These are phyloP conservation scores for Panthera uncia DNA, from an alignment of 2,113 vertebrate genomes.

Conservation along the genomic window DNA sequence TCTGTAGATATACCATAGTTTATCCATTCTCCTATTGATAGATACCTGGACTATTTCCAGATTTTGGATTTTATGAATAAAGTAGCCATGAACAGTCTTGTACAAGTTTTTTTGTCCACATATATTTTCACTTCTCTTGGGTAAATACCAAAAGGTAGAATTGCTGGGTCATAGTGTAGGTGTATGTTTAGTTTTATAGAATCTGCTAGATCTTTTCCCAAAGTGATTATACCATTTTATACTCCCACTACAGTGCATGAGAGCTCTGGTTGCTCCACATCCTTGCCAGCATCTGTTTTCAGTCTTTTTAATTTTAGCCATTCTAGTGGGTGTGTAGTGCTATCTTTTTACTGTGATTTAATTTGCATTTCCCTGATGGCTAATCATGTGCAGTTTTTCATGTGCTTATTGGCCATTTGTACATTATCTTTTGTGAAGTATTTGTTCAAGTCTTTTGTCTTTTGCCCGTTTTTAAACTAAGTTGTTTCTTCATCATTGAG, in stretches of 20 bases:
- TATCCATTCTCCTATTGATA: not conserved
- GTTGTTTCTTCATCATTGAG: slow-evolving; percentile 1
- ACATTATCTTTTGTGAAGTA: not conserved
- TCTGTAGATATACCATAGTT: not conserved
- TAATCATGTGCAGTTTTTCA: slow-evolving; percentile 15
- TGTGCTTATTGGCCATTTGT: not conserved
- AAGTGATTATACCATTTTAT: not conserved
- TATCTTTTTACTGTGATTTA: slow-evolving; percentile 33
- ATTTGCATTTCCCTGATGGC: slow-evolving; percentile 8
- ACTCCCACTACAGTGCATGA: not conserved
- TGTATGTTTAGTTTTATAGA: not conserved
- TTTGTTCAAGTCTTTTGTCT: not conserved
- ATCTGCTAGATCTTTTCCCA: not conserved
- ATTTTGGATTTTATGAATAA: not conserved
- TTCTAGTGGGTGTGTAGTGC: not conserved
- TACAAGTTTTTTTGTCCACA: not conserved
- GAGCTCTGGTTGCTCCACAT: not conserved
- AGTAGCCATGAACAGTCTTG: not conserved
- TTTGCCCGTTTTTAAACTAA: slow-evolving; percentile 5
- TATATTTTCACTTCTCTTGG: slow-evolving; percentile 16
- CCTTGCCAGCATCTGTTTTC: slow-evolving; percentile 12
- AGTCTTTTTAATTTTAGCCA: slow-evolving; percentile 39
- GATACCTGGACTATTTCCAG: not conserved
- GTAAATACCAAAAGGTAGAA: not conserved
- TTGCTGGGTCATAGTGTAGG: not conserved